Percentiles rank a stretch among this genome's conserved stretches.
Evolutionary conservation across 2,113 vertebrate genomes (phyloP).

Genomic region (Callipepla californica): DNA sequence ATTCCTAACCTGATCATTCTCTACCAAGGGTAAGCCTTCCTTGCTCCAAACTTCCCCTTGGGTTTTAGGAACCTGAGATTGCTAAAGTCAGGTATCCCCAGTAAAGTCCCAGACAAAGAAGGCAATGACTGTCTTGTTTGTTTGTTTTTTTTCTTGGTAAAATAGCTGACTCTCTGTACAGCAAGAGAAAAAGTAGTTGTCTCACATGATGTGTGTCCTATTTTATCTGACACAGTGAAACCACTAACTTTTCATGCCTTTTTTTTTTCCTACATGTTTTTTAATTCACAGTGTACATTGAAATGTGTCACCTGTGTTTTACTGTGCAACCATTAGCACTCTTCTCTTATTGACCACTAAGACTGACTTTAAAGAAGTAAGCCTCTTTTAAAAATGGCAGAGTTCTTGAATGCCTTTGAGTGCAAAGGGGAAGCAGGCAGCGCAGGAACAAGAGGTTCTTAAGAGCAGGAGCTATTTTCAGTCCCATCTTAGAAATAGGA

Average conservation of each 20-base stretch:
- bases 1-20: neutral
- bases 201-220: accelerated
- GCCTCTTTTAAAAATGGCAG: neutral
- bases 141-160: neutral
- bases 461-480: neutral
- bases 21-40: neutral
- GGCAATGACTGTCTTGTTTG: neutral
- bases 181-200: neutral
- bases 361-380: neutral
- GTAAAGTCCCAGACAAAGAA: neutral
- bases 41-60: neutral
- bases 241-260: neutral
- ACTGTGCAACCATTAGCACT: neutral
- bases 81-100: neutral
- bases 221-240: neutral
- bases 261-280: neutral
- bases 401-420: neutral
- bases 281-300: neutral
- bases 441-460: neutral
- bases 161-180: neutral
- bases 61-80: neutral
- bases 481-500: neutral
- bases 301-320: neutral
- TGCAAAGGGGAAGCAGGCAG: neutral
- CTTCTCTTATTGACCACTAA: neutral